Evolutionary conservation across 35 echinoderm and acorn worm genomes (phyloP).

Genomic region (Nesometra sesokonis): DNA sequence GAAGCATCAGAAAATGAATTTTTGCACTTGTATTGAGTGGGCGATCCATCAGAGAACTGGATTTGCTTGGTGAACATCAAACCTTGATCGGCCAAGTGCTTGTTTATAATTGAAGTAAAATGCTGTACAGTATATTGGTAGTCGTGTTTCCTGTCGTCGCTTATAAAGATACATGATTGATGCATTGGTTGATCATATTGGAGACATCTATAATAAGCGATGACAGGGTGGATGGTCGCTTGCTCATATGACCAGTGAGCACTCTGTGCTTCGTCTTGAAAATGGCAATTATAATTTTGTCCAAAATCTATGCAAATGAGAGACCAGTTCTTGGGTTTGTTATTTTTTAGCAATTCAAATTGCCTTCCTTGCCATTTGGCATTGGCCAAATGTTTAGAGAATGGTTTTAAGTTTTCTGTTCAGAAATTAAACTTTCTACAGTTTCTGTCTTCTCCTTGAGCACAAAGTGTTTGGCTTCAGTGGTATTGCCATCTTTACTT

Average conservation of each 20-base stretch:
- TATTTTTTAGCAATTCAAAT: conserved; percentile 2
- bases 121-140: conserved; percentile 43
- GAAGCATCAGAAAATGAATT: conserved; percentile 14
- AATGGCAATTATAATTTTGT: conserved; percentile 54
- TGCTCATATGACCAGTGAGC: conserved; percentile 52
- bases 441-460: conserved; percentile 10
- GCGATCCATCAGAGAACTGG: conserved; percentile 28
- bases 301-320: conserved; percentile 46
- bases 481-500: conserved; percentile 10
- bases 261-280: conserved; percentile 48
- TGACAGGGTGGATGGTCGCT: conserved; percentile 49
- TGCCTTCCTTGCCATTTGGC: conserved; percentile 20
- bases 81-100: neutral
- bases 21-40: conserved; percentile 15
- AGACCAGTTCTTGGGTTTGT: neutral
- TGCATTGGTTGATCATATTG: neutral
- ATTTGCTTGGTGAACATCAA: neutral
- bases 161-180: conserved; percentile 25
- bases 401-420: conserved; percentile 11
- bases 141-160: conserved; percentile 40
- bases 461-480: neutral
- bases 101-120: neutral
- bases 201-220: conserved; percentile 27
- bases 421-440: conserved; percentile 14
- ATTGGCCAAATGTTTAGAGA: conserved; percentile 14